Evolutionary conservation across 1,140 invertebrate species (phyloP).

Genomic region (Lasioglossum baleicum): DNA sequence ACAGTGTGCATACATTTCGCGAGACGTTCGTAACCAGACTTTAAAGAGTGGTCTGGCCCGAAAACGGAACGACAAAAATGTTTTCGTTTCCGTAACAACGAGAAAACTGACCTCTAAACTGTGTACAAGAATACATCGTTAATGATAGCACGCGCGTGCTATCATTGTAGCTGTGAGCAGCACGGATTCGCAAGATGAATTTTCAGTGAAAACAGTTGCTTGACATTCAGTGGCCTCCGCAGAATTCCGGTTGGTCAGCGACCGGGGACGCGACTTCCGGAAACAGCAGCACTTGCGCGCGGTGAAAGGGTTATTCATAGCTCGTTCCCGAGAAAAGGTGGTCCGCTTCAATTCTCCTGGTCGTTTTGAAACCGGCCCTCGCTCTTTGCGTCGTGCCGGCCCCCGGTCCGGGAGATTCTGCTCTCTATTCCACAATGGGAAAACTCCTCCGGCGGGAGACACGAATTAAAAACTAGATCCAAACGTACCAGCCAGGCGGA

Average conservation of each 20-base stretch:
- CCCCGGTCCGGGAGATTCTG: neutral
- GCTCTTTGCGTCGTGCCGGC: neutral
- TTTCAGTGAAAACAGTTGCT: slow-evolving; percentile 49
- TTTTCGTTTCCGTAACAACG: too few relatives aligned
- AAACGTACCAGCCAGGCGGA: slow-evolving; percentile 14
- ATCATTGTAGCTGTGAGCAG: too few relatives aligned
- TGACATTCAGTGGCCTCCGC: slow-evolving; percentile 41
- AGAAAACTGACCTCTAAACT: too few relatives aligned
- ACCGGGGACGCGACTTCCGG: slow-evolving; percentile 12
- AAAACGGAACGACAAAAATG: too few relatives aligned
- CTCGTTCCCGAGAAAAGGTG: slow-evolving; percentile 7
- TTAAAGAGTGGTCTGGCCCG: too few relatives aligned
- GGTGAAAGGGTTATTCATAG: slow-evolving; percentile 69
- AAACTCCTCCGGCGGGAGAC: neutral
- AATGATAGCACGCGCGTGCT: too few relatives aligned
- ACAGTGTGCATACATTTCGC: neutral
- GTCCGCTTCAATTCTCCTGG: slow-evolving; percentile 14
- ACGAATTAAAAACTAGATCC: slow-evolving; percentile 35
- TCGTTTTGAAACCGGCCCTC: slow-evolving; percentile 12
- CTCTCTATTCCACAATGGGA: slow-evolving; percentile 6
- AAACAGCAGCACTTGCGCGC: slow-evolving; percentile 45
- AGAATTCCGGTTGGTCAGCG: slow-evolving; percentile 8
- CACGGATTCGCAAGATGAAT: slow-evolving; percentile 34
- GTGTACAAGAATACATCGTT: too few relatives aligned
- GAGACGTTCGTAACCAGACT: neutral